A percentile compares a stretch with the other conserved stretches of the same genome.
These are phyloP conservation scores for Paedocypris sp. DNA, from an alignment of 2,113 vertebrate species.

Conservation along the genomic window DNA sequence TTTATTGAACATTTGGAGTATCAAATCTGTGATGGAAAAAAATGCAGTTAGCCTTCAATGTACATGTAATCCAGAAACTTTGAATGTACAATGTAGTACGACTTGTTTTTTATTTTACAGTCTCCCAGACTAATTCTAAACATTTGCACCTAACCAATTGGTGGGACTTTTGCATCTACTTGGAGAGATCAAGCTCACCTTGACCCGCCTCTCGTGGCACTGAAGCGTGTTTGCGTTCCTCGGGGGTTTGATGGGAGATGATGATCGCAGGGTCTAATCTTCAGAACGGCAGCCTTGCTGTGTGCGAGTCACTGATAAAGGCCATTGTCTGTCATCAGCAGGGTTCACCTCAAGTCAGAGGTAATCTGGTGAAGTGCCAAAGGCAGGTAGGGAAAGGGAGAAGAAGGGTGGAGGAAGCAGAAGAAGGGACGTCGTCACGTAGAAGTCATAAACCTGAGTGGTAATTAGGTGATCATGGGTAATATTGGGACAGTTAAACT, in stretches of 20 bases:
- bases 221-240: no score
- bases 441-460: conserved; percentile 48
- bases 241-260: conserved; percentile 46
- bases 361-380: conserved; percentile 59
- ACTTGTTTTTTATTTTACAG: no score
- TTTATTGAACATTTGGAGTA: no score
- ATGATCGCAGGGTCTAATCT: conserved; percentile 58
- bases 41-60: no score
- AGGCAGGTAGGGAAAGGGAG: conserved; percentile 46
- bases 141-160: no score
- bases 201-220: no score
- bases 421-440: conserved; percentile 9
- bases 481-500: conserved; percentile 48
- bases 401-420: conserved; percentile 2
- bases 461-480: conserved; percentile 59
- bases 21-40: no score
- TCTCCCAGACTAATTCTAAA: no score
- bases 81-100: no score
- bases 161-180: no score
- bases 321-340: conserved; percentile 57
- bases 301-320: conserved; percentile 67
- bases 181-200: no score
- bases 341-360: conserved; percentile 57
- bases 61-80: no score
- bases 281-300: conserved; percentile 57